These are phyloP conservation scores for Pinctada fucata DNA, from an alignment of 2,888 invertebrate genomes.

Conservation along the genomic window DNA sequence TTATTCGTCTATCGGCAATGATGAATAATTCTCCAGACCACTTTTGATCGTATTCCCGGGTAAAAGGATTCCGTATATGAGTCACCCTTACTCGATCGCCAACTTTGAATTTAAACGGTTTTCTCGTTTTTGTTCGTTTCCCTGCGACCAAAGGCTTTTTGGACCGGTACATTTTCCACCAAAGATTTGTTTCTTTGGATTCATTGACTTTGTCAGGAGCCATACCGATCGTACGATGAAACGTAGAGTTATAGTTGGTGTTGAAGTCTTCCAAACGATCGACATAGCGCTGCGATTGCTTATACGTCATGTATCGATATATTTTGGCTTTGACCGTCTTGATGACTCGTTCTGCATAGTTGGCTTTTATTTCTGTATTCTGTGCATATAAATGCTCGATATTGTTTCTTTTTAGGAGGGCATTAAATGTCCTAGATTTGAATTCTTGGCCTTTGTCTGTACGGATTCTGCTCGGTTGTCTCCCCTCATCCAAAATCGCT, in stretches of 20 bases:
- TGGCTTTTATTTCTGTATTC: constrained; percentile 41
- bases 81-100: constrained; percentile 41
- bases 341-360: constrained; percentile 41
- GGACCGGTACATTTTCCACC: constrained; percentile 10
- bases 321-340: constrained; percentile 43
- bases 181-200: constrained; percentile 20
- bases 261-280: constrained; percentile 30
- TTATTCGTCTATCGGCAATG: too few relatives aligned
- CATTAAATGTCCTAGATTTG: constrained; percentile 30
- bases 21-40: constrained; percentile 40
- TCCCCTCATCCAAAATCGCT: constrained; percentile 31
- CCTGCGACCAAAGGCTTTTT: not conserved
- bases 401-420: constrained; percentile 16
- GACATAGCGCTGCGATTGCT: constrained; percentile 29
- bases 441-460: constrained; percentile 44
- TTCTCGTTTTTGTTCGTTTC: constrained; percentile 9
- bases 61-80: constrained; percentile 37
- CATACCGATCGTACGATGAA: constrained; percentile 37
- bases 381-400: constrained; percentile 41
- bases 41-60: constrained; percentile 43
- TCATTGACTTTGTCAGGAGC: constrained; percentile 32
- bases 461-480: constrained; percentile 21
- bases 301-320: constrained; percentile 36
- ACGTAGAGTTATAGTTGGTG: constrained; percentile 37
- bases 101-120: constrained; percentile 40